Evolutionary conservation across 1,140 invertebrate species (phyloP).

Genomic region (Ceratosolen solmsi): DNA sequence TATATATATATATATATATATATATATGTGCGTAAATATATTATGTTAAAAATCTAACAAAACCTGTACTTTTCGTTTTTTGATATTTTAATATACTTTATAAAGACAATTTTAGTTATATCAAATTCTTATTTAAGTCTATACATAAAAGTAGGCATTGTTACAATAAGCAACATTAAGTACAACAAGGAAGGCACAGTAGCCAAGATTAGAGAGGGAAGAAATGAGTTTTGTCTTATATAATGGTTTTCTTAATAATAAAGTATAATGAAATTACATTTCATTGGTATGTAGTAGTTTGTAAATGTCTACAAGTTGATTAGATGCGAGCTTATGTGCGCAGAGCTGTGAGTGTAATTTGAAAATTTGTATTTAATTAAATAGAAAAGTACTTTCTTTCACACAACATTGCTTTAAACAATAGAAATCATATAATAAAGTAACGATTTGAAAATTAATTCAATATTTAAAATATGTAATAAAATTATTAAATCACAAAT

Average conservation of each 20-base stretch:
- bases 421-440: neutral
- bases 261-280: too few relatives aligned
- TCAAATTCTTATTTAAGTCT: slow-evolving; percentile 23
- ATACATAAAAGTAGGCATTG: slow-evolving; percentile 45
- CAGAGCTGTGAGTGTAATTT: neutral
- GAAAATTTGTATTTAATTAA: neutral
- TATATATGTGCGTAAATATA: slow-evolving; percentile 44
- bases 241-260: too few relatives aligned
- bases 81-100: slow-evolving; percentile 38
- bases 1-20: slow-evolving; percentile 33
- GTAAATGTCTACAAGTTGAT: slow-evolving; percentile 26
- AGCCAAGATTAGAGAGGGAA: slow-evolving; percentile 43
- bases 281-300: too few relatives aligned
- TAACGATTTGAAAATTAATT: too few relatives aligned
- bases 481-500: too few relatives aligned
- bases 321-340: neutral
- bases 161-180: slow-evolving; percentile 41
- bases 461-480: too few relatives aligned
- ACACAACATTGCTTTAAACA: neutral
- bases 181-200: slow-evolving; percentile 51
- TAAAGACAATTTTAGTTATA: slow-evolving; percentile 31
- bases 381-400: neutral
- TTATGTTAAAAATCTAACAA: slow-evolving; percentile 37
- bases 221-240: slow-evolving; percentile 19
- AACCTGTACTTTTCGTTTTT: too few relatives aligned